Evolutionary conservation across 2,113 vertebrate genomes (phyloP).

Genomic region (Nyctibius bracteatus): DNA sequence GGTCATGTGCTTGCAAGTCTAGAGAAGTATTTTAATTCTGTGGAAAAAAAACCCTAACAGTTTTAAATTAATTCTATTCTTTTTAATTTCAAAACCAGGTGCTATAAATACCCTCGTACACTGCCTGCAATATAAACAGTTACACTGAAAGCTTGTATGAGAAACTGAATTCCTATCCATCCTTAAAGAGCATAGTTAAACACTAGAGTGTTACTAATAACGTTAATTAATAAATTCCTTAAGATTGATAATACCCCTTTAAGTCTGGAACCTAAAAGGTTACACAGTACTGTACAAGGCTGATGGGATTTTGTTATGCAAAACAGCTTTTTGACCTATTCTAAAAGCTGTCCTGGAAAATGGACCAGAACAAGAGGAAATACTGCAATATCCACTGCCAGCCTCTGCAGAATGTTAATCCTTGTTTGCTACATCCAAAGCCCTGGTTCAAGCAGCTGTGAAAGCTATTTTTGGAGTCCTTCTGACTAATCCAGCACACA

Average conservation of each 20-base stretch:
- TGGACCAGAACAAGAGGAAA: not conserved
- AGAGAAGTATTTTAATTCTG: not conserved
- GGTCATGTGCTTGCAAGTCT: not conserved
- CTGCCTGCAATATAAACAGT: not conserved
- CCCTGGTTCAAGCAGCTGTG: conserved; percentile 1
- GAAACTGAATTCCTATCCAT: not conserved
- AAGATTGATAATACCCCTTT: not conserved
- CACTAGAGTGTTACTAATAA: not conserved
- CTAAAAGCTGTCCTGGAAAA: not conserved
- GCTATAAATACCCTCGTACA: not conserved
- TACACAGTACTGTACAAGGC: not conserved
- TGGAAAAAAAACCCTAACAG: not conserved
- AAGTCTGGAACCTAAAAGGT: not conserved
- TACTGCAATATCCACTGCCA: not conserved
- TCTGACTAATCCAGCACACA: conserved; percentile 22
- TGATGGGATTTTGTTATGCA: not conserved
- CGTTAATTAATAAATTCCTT: not conserved
- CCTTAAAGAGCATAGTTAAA: not conserved
- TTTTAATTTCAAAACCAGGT: not conserved
- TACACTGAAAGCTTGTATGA: not conserved
- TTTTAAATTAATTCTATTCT: not conserved
- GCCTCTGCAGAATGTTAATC: conserved; percentile 33
- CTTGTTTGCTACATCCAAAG: not conserved
- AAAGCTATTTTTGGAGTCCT: conserved; percentile 42
- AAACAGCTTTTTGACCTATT: not conserved